Base-by-base conservation (phyloP, 2,888 invertebrate species). In the Acanthococcus lagerstroemiae region DNA sequence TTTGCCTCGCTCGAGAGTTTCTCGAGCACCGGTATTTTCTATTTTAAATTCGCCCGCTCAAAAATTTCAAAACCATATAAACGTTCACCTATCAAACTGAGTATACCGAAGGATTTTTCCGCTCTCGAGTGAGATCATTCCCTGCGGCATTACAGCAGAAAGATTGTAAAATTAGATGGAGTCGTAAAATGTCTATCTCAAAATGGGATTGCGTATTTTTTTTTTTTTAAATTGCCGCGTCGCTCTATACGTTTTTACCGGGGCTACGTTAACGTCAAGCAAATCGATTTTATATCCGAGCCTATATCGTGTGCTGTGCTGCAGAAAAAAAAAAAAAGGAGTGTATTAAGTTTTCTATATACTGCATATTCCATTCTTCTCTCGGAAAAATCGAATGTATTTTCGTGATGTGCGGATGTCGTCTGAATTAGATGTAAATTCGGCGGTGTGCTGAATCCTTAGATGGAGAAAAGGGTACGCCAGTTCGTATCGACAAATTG, bases 81-180 rank as follows among this genome's bases (percentile, higher is more conserved):
- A n/a, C n/a, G n/a, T n/a, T n/a, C n/a, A n/a, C n/a, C n/a, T n/a
- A n/a, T n/a, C n/a, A n/a, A n/a, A n/a, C n/a, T n/a, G n/a, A 3
- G 37, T 37, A 58, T 44, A 58, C 46, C 44, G 58, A 58, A 58
- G 46, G 46, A 58, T 58, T 45, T 58, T 26, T 46, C 21, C 30
- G 46, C 26, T n/a, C 37, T 37, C 3, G 12, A 15, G 37, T n/a
- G n/a, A 37, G n/a, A 58, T 46, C 63, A 52, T 63, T 37, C 63
- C 63, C 63, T 37, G 46, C 50, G 63, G 54, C 52, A 63, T 63
- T 52, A 63, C 63, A 63, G 30, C 63, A 63, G 52, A 54, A 63
- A 63, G 63, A 63, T 63, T 63, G 63, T 63, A 63, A 63, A 63
- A 63, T 63, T 63, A 50, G 63, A 63, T 63, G 50, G 63, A 63